Percentiles rank a stretch among this genome's conserved stretches.
Conservation (phyloP, 2,888 invertebrate species). For the Ecliptopera silaceata region DNA sequence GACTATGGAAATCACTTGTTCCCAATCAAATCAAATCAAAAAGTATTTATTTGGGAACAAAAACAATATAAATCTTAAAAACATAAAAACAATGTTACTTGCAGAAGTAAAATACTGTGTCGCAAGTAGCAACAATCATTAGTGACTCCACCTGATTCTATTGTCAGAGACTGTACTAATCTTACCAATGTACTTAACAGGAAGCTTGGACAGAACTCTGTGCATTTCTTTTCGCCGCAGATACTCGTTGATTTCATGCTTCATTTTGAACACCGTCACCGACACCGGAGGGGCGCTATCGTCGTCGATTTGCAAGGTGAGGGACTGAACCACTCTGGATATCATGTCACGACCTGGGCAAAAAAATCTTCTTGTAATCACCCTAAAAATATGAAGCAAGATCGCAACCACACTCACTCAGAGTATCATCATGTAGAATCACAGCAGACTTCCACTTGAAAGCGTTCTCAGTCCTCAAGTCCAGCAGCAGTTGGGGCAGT, state of each 20-base stretch:
- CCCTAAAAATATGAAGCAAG: background rate
- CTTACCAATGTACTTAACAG: constrained; percentile 75
- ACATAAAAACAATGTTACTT: too few relatives aligned
- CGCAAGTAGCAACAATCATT: too few relatives aligned
- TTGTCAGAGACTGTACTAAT: background rate
- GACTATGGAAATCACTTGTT: too few relatives aligned
- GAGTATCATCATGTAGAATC: constrained; percentile 87
- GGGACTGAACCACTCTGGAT: constrained; percentile 84
- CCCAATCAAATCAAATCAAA: too few relatives aligned
- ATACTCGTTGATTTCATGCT: constrained; percentile 73
- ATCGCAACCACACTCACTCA: constrained; percentile 81
- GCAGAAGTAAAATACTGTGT: too few relatives aligned
- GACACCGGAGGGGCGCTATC: constrained; percentile 69
- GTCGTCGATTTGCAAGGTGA: constrained; percentile 80
- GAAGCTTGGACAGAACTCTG: constrained; percentile 71
- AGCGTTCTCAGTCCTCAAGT: constrained; percentile 85
- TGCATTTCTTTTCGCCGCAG: constrained; percentile 70
- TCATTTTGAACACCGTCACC: constrained; percentile 79
- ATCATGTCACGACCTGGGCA: constrained; percentile 84
- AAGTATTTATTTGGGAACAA: too few relatives aligned
- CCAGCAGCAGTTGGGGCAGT: constrained; percentile 89
- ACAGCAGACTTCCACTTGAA: constrained; percentile 89
- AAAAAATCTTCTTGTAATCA: background rate
- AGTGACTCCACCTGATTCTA: too few relatives aligned
- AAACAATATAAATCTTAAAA: too few relatives aligned